Base-by-base conservation (phyloP, 1,140 invertebrate species). In the Lordiphosa collinella region DNA sequence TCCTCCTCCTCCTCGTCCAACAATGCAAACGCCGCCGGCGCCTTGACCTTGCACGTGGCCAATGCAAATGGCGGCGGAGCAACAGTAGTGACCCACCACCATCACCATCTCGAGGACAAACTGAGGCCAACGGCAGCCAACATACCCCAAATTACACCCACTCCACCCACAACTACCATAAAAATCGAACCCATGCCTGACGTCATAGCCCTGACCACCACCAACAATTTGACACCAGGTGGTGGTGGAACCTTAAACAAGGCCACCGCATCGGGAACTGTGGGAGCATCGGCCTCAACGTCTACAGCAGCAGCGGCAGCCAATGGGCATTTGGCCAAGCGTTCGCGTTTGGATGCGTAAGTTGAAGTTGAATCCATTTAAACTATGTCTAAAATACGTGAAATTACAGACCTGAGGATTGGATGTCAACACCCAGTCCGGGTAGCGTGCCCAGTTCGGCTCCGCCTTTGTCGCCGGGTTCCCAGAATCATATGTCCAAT, bases 401-500 rank as follows among this genome's bases (percentile, higher is more conserved):
- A 6, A 1, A 2, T 4, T 49, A 1, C 49, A 89, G 91, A 6
- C 86, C 90, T 12, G 92, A 92, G 68, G 92, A 93, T 69, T 93
- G 92, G 92, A 84, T 93, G 43, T 89, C 91, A 29, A 91, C 92
- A 2, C 90, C 91, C 34, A 92, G 92, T 86, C 91, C 91, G 5
- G 90, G 90, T 43, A 90, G 91, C 60, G 92, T 91, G 66, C 92
- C 91, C 74, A 90, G 90, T 87, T 69, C 92, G 89, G 86, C 92
- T 90, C 68, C 92, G 89, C 90, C 92, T 57, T 88, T 92, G 38
- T 92, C 92, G 2, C 91, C 92, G 13, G 90, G 90, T 9, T 91
- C 91, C 6, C 90, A 91, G 47, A 79, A 90, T 38, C 90, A 92
- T 67, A 92, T 91, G 76, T 94, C 92, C 64, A 95, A 95, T 72